Evolutionary conservation across 2,888 invertebrate genomes (phyloP).

Genomic region (Eupithecia exiguata): DNA sequence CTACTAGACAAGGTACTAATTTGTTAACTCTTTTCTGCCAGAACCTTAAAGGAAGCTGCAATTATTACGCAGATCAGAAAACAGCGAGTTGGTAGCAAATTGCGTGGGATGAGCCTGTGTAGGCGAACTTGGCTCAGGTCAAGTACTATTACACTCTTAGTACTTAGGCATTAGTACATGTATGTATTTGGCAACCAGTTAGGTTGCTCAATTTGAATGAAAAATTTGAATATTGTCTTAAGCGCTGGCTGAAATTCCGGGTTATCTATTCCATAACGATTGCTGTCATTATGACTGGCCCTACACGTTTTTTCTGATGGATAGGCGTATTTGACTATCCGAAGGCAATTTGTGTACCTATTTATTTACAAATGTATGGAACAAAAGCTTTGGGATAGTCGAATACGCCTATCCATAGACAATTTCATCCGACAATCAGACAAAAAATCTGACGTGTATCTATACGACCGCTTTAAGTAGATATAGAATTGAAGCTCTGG

Average conservation of each 20-base stretch:
- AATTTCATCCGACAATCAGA: too few relatives aligned
- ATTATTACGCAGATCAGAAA: slow-evolving; percentile 31
- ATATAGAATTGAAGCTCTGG: neutral
- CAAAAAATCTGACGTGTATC: too few relatives aligned
- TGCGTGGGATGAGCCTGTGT: slow-evolving; percentile 39
- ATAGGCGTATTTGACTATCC: too few relatives aligned
- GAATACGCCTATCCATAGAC: too few relatives aligned
- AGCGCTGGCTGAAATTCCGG: neutral
- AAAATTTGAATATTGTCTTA: neutral
- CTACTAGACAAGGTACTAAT: neutral
- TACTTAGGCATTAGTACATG: neutral
- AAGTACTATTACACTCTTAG: slow-evolving; percentile 37
- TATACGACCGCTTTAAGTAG: too few relatives aligned
- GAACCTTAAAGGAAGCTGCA: slow-evolving; percentile 33
- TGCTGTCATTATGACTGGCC: neutral
- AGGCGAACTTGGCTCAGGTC: slow-evolving; percentile 46
- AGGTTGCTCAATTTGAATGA: neutral
- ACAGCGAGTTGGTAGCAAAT: slow-evolving; percentile 29
- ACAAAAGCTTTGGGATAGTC: too few relatives aligned
- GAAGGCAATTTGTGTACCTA: too few relatives aligned
- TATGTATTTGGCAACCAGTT: neutral
- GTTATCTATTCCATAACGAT: neutral
- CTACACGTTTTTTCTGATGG: too few relatives aligned
- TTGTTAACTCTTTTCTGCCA: neutral
- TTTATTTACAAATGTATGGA: too few relatives aligned